Conservation (phyloP, 2,113 vertebrate species). For the Esox niger region DNA sequence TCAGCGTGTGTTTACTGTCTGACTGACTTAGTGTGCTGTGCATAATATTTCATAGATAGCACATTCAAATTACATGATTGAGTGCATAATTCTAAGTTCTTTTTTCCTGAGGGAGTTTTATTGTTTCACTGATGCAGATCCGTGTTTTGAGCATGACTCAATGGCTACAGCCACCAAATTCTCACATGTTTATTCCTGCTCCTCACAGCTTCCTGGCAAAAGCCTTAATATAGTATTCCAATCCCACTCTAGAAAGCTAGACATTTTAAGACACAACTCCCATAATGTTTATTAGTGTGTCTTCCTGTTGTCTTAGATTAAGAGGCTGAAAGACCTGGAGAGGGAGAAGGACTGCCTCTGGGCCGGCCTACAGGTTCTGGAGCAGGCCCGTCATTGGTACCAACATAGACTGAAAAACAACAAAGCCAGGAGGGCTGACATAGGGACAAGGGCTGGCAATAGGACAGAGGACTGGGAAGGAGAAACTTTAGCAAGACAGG, state of each 20-base stretch:
- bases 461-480: not conserved
- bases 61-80: too few relatives aligned
- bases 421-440: slow-evolving; percentile 15
- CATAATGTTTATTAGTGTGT: not conserved
- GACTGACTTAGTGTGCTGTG: not conserved
- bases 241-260: not conserved
- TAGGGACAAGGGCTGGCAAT: not conserved
- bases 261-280: not conserved
- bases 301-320: slow-evolving; percentile 53
- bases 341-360: slow-evolving; percentile 72
- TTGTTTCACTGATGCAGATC: slow-evolving; percentile 16
- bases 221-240: slow-evolving; percentile 1
- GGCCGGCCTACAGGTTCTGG: slow-evolving; percentile 66
- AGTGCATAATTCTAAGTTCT: too few relatives aligned
- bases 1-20: not conserved
- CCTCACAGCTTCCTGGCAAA: slow-evolving; percentile 46
- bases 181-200: slow-evolving; percentile 30
- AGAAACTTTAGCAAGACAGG: not conserved
- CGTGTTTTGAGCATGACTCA: not conserved
- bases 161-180: slow-evolving; percentile 34
- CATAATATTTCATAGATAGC: not conserved
- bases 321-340: slow-evolving; percentile 66
- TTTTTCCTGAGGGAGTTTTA: not conserved
- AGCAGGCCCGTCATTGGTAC: slow-evolving; percentile 68
- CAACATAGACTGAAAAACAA: slow-evolving; percentile 46